Percentiles rank a stretch among this genome's conserved stretches.
These are phyloP conservation scores for Dipodomys stephensi DNA, from an alignment of 2,113 vertebrate species.

Conservation along the genomic window DNA sequence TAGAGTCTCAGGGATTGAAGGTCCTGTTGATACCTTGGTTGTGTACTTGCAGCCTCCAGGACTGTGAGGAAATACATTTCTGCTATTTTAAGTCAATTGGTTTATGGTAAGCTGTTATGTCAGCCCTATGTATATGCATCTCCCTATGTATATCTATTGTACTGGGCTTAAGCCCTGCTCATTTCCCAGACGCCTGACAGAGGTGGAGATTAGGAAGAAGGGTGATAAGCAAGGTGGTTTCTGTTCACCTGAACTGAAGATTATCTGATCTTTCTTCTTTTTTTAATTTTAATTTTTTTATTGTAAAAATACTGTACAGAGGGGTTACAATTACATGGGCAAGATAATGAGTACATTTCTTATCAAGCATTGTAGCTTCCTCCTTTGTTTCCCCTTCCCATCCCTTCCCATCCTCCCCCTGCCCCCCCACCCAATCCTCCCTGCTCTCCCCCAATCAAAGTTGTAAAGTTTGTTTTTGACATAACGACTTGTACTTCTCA, in stretches of 20 bases:
- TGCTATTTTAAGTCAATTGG: not conserved
- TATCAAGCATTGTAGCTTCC: no score
- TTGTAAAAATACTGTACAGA: no score
- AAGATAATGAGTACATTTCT: no score
- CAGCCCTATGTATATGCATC: not conserved
- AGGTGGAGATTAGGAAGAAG: not conserved
- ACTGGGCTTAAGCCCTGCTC: not conserved
- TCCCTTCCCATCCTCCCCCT: no score
- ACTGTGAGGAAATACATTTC: not conserved
- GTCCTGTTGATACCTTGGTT: not conserved
- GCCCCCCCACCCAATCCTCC: no score
- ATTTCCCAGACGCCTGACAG: not conserved
- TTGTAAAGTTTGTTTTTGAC: no score
- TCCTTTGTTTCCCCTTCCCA: no score
- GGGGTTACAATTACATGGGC: no score
- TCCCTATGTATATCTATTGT: not conserved
- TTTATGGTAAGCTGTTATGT: not conserved
- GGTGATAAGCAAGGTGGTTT: not conserved
- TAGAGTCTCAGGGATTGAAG: not conserved
- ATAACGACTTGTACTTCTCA: no score
- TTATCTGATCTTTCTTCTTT: not conserved
- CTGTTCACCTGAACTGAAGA: not conserved
- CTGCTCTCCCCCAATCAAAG: no score
- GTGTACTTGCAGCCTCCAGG: not conserved
- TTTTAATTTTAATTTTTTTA: no score